Conservation (phyloP, 2,797 vertebrate species). For the Sebastes taczanowskii region DNA sequence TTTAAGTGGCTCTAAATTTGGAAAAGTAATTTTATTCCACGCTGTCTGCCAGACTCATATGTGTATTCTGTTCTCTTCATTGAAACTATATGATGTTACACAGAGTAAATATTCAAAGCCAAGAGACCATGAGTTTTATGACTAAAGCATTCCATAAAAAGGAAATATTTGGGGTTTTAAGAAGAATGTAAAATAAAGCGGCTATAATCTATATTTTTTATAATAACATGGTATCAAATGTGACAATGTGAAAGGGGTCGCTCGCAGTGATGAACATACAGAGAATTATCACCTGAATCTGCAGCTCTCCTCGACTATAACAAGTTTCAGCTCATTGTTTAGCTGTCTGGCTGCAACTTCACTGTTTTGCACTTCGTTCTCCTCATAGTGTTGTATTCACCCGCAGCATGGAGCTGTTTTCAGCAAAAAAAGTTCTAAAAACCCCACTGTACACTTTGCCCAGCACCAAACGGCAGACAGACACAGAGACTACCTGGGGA, state of each 20-base stretch:
- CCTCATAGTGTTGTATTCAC: background rate
- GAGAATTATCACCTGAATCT: background rate
- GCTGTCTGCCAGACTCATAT: background rate
- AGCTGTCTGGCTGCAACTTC: background rate
- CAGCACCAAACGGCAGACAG: background rate
- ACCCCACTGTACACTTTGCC: background rate
- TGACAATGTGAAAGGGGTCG: background rate
- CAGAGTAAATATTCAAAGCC: background rate
- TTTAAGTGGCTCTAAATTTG: background rate
- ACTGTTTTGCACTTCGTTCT: background rate
- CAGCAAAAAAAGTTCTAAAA: background rate
- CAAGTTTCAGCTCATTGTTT: background rate
- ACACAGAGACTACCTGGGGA: background rate
- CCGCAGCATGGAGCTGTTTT: background rate
- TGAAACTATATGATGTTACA: constrained; percentile 1
- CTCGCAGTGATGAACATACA: background rate
- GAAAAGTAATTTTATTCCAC: constrained; percentile 5
- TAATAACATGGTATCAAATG: background rate
- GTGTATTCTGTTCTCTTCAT: background rate
- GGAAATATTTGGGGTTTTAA: background rate
- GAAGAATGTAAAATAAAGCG: background rate
- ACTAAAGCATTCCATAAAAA: background rate
- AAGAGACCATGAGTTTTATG: background rate
- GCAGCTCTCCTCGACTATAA: background rate
- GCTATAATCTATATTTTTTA: background rate